Conservation (phyloP, 2,888 invertebrate genomes). For the Phalera bucephala region DNA sequence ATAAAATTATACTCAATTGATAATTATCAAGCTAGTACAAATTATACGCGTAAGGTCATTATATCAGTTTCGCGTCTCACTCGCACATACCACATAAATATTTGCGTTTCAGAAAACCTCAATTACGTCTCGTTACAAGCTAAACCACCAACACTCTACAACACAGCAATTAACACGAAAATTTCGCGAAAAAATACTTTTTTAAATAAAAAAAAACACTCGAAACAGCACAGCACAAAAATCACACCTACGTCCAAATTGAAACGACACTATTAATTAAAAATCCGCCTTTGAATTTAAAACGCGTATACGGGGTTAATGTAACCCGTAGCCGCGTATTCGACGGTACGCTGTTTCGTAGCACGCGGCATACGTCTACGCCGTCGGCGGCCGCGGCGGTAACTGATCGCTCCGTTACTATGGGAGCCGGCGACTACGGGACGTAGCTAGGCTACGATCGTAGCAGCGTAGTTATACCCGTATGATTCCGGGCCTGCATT, state of each 20-base stretch:
- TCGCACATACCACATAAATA: constrained; percentile 11
- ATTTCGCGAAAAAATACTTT: constrained; percentile 18
- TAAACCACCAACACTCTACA: neutral
- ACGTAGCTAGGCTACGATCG: constrained; percentile 55
- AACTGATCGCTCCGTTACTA: constrained; percentile 70
- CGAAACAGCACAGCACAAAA: constrained; percentile 35
- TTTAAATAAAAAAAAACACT: constrained; percentile 33
- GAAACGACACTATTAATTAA: constrained; percentile 62
- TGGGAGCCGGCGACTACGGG: constrained; percentile 71
- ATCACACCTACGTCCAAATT: constrained; percentile 41
- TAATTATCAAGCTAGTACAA: too few species aligned
- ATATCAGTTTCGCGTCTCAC: constrained; percentile 4
- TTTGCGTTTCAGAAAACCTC: constrained; percentile 24
- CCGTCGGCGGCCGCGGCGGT: constrained; percentile 56
- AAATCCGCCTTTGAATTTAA: constrained; percentile 48
- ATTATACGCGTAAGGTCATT: too few species aligned
- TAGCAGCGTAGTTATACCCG: constrained; percentile 37
- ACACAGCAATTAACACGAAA: constrained; percentile 26
- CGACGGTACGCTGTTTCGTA: constrained; percentile 34
- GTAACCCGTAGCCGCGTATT: constrained; percentile 16
- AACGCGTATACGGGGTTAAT: constrained; percentile 27
- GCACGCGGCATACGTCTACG: constrained; percentile 61
- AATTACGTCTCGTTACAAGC: neutral
- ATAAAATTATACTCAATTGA: too few species aligned
- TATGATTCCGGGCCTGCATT: constrained; percentile 43